phyloP scores from a whole-genome alignment of 2,113 vertebrate species.

The Australoheros scitulus region DNA sequence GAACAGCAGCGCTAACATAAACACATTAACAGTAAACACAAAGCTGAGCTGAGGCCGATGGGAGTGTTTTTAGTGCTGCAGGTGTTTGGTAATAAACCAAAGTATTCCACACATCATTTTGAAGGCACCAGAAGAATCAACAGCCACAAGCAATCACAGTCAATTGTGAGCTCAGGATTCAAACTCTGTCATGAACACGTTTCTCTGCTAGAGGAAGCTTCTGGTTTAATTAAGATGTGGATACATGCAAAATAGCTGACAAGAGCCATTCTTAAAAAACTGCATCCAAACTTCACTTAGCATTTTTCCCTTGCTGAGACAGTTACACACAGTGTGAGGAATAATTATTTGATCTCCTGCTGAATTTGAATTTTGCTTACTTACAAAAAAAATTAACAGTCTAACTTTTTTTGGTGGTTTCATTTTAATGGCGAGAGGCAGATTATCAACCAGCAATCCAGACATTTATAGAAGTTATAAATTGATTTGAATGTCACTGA shows the following conservation, averaged over 20 bases:
- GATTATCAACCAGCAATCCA: too few species aligned
- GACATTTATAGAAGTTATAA: too few species aligned
- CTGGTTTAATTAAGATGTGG: background rate
- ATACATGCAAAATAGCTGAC: background rate
- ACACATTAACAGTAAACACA: background rate
- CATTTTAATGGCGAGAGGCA: too few species aligned
- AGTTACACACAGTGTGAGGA: too few species aligned
- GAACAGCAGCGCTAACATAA: background rate
- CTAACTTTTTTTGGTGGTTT: too few species aligned
- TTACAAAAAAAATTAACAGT: too few species aligned
- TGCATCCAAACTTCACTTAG: background rate
- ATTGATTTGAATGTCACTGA: too few species aligned
- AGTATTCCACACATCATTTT: too few species aligned
- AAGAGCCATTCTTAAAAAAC: background rate
- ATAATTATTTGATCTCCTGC: background rate
- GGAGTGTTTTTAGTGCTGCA: background rate
- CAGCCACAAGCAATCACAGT: background rate
- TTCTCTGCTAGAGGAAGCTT: background rate
- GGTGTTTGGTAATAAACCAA: too few species aligned
- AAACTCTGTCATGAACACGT: background rate
- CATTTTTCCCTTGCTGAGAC: background rate
- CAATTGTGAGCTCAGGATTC: background rate
- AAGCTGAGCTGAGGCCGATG: background rate
- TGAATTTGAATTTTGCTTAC: too few species aligned
- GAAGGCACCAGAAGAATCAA: too few species aligned